Percentiles rank a stretch among this genome's conserved stretches.
Conservation (phyloP, 2,888 invertebrate species). For the Stenotaenia linearis region DNA sequence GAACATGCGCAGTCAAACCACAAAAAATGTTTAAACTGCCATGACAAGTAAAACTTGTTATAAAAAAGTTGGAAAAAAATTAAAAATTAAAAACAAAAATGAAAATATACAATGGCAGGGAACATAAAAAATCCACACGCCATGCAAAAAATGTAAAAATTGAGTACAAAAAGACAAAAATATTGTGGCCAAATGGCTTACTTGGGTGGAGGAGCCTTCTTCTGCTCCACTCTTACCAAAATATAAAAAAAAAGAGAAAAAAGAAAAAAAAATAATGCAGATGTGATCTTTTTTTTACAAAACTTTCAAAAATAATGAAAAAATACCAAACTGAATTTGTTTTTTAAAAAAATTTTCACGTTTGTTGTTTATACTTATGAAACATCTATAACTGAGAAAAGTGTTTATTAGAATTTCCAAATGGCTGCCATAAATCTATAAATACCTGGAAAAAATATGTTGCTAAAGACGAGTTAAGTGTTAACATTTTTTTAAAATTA, state of each 20-base stretch:
- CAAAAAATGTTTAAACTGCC: neutral
- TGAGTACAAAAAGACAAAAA: no score
- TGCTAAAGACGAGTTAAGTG: no score
- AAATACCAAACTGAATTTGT: no score
- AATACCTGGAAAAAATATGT: no score
- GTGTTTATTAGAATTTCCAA: no score
- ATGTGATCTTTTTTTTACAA: neutral
- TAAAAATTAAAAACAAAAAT: neutral
- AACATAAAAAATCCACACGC: neutral
- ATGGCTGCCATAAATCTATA: no score
- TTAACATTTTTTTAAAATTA: neutral
- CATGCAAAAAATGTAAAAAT: neutral
- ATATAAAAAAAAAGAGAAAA: slow-evolving; percentile 47
- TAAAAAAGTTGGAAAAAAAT: no score
- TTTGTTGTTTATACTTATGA: no score
- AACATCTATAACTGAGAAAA: no score
- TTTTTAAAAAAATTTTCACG: neutral
- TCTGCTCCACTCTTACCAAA: slow-evolving; percentile 42
- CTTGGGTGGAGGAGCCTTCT: neutral
- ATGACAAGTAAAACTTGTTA: neutral
- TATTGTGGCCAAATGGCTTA: neutral
- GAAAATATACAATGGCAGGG: neutral
- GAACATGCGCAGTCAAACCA: neutral
- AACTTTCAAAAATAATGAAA: neutral
- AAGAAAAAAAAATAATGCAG: slow-evolving; percentile 2